These are phyloP conservation scores for Falco novaeseelandiae DNA, from an alignment of 2,797 vertebrate genomes.

Conservation along the genomic window DNA sequence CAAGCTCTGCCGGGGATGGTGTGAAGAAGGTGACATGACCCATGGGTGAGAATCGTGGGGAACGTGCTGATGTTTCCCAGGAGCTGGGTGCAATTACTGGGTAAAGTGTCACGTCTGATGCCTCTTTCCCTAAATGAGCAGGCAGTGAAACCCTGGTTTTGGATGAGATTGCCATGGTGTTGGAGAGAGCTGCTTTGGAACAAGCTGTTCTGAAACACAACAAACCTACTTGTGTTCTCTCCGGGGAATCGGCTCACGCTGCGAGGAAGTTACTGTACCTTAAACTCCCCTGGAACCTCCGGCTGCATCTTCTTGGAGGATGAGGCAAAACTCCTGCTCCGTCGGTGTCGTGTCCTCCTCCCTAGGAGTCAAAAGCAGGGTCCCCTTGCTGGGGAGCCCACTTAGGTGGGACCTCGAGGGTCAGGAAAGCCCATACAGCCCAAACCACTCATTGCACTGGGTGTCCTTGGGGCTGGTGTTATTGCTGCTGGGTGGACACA, in stretches of 20 bases:
- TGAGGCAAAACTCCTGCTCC: background rate
- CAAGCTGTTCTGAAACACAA: background rate
- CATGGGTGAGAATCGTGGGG: background rate
- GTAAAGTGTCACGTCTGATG: background rate
- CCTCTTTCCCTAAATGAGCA: background rate
- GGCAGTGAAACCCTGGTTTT: background rate
- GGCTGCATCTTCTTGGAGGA: background rate
- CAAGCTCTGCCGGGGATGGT: background rate
- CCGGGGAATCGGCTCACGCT: background rate
- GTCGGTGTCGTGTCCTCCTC: background rate
- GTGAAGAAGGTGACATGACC: background rate
- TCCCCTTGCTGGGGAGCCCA: background rate
- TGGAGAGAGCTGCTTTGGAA: background rate
- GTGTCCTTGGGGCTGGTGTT: background rate
- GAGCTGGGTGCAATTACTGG: background rate
- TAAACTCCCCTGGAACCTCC: background rate
- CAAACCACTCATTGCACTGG: accelerated
- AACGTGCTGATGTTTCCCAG: background rate
- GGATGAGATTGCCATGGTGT: background rate
- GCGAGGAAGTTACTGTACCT: background rate
- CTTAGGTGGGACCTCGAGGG: background rate
- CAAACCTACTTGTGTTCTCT: background rate
- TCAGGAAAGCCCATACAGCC: background rate
- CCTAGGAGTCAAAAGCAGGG: background rate
- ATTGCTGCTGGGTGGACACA: accelerated